Evolutionary conservation across 2,113 vertebrate species (phyloP).

Genomic region (Neolamprologus sp.): DNA sequence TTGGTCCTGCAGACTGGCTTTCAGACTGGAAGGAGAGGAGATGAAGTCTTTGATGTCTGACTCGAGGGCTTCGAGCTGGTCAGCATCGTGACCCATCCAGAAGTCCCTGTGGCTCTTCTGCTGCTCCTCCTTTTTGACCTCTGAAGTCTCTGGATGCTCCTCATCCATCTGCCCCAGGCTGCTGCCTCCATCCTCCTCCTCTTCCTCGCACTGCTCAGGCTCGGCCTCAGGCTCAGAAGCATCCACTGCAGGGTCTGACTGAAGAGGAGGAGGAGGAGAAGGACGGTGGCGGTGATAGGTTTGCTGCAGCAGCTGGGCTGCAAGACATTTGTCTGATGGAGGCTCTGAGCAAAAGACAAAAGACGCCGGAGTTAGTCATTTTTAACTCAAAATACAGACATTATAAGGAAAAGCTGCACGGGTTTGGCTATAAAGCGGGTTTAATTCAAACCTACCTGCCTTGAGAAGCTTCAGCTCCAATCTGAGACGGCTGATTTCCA

Average conservation of each 20-base stretch:
- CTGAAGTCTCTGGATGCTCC: constrained; percentile 12
- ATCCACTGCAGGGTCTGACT: constrained; percentile 20
- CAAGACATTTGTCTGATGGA: neutral
- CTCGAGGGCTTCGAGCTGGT: constrained; percentile 35
- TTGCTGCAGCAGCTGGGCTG: constrained; percentile 34
- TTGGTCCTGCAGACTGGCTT: constrained; percentile 18
- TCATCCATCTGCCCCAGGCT: constrained; percentile 36
- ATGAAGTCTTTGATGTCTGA: constrained; percentile 57
- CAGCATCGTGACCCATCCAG: constrained; percentile 33
- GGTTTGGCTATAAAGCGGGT: neutral
- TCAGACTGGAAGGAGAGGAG: constrained; percentile 7
- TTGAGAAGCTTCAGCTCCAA: constrained; percentile 56
- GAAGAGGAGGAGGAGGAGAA: constrained; percentile 1
- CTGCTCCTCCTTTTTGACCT: constrained; percentile 47
- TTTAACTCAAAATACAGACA: neutral
- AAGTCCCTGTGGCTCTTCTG: constrained; percentile 34
- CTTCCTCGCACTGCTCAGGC: constrained; percentile 6
- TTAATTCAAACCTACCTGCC: constrained; percentile 34
- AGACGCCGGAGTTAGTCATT: neutral
- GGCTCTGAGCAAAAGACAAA: neutral
- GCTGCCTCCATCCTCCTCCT: neutral
- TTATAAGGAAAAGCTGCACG: neutral
- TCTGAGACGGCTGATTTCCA: constrained; percentile 56
- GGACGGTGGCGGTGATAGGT: constrained; percentile 1
- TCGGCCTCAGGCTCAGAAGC: neutral